These are phyloP conservation scores for Cordilura impudica DNA, from an alignment of 2,888 invertebrate species.

Conservation along the genomic window DNA sequence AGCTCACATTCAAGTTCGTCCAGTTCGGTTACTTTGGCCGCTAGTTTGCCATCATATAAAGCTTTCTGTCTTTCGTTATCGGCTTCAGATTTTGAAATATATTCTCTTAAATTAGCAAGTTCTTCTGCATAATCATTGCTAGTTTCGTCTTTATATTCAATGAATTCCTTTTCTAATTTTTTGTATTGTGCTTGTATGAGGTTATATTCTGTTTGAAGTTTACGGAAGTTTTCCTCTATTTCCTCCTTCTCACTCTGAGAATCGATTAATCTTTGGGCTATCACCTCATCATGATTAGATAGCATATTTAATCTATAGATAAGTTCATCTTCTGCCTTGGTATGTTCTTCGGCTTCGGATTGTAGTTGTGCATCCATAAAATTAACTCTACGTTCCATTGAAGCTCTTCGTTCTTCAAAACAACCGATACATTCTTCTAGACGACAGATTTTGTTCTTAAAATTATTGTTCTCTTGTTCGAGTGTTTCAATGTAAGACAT, in stretches of 20 bases:
- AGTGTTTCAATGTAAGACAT: constrained; percentile 86
- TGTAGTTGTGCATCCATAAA: constrained; percentile 82
- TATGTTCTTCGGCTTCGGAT: constrained; percentile 81
- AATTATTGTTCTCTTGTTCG: constrained; percentile 83
- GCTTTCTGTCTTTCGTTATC: constrained; percentile 78
- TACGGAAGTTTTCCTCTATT: constrained; percentile 77
- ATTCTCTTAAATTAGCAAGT: constrained; percentile 67
- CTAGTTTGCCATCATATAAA: constrained; percentile 77
- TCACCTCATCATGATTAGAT: constrained; percentile 82
- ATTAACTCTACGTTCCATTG: constrained; percentile 82
- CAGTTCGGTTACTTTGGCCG: constrained; percentile 77
- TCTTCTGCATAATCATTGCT: constrained; percentile 78
- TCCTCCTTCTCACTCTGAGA: constrained; percentile 80
- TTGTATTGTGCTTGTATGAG: constrained; percentile 77
- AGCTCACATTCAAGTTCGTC: constrained; percentile 80
- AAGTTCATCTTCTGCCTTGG: constrained; percentile 82
- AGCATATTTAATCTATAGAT: constrained; percentile 82
- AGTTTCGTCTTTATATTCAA: constrained; percentile 70
- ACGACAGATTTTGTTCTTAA: constrained; percentile 82
- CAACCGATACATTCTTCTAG: constrained; percentile 83
- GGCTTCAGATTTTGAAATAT: constrained; percentile 78
- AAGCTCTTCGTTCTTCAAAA: constrained; percentile 81
- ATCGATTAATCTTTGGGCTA: constrained; percentile 81
- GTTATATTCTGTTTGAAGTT: constrained; percentile 79
- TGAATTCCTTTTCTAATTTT: constrained; percentile 78